A percentile compares a stretch with the other conserved stretches of the same genome.
Evolutionary conservation across 2,113 vertebrate genomes (phyloP).

Genomic region (Numenius arquata): DNA sequence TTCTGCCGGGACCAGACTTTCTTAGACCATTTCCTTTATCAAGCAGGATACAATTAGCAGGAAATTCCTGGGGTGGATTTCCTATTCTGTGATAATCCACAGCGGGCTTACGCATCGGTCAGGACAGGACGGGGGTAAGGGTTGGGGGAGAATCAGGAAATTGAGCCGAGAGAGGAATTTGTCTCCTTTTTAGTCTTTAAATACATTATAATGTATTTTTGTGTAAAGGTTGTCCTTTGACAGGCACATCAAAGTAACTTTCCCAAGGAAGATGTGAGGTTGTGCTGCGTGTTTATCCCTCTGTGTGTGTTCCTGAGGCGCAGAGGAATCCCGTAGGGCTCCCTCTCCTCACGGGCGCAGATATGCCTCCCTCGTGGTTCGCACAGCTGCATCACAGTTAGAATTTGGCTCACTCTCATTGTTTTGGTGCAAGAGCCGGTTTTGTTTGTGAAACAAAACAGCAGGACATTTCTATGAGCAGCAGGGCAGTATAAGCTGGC

Average conservation of each 20-base stretch:
- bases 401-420: constrained; percentile 1
- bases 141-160: constrained; percentile 13
- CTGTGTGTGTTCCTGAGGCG: not conserved
- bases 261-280: not conserved
- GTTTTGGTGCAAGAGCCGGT: constrained; percentile 11
- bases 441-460: constrained; percentile 34
- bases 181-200: not conserved
- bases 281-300: not conserved
- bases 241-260: constrained; percentile 19
- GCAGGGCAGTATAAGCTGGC: not conserved
- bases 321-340: not conserved
- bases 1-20: constrained; percentile 37
- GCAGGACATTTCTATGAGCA: not conserved
- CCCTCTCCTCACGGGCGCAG: not conserved
- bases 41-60: constrained; percentile 61
- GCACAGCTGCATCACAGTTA: constrained; percentile 20
- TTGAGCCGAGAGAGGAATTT: not conserved
- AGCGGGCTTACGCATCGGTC: not conserved
- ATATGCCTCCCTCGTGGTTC: not conserved
- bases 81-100: constrained; percentile 40
- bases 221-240: not conserved
- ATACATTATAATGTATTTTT: not conserved
- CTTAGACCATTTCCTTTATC: constrained; percentile 60
- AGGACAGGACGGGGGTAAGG: not conserved
- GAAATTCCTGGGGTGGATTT: constrained; percentile 63